Evolutionary conservation across 1,140 invertebrate genomes (phyloP).

Genomic region (Paralvinella palmiformis): DNA sequence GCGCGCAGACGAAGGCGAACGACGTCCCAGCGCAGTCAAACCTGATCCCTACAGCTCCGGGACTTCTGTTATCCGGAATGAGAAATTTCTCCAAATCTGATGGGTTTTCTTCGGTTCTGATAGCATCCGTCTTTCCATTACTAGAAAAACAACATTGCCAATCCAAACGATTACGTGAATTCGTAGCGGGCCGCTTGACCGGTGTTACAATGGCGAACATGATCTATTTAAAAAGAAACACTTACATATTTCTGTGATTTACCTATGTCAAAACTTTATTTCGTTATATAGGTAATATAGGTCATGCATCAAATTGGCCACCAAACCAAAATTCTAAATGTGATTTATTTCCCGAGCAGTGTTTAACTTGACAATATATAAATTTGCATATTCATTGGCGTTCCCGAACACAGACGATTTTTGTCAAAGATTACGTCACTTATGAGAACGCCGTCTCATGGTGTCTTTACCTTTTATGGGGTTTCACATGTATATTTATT

Average conservation of each 20-base stretch:
- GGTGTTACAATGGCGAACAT: not conserved
- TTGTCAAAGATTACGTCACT: too few species aligned
- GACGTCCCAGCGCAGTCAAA: too few species aligned
- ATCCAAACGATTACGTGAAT: not conserved
- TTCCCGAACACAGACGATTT: too few species aligned
- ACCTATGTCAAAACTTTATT: not conserved
- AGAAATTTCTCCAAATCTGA: not conserved
- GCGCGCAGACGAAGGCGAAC: too few species aligned
- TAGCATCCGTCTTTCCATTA: not conserved
- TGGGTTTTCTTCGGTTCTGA: not conserved
- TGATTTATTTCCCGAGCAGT: not conserved
- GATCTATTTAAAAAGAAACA: not conserved
- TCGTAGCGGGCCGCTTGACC: not conserved
- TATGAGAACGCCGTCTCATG: too few species aligned
- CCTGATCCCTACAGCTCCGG: not conserved
- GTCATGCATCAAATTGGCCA: not conserved
- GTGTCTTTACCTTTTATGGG: too few species aligned
- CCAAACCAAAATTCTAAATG: not conserved
- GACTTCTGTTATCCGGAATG: not conserved
- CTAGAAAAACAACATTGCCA: not conserved
- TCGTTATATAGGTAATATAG: not conserved
- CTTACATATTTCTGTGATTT: not conserved
- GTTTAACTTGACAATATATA: not conserved
- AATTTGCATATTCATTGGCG: not conserved
- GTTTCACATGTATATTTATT: too few species aligned